phyloP scores from a whole-genome alignment of 2,113 vertebrate species.

The Thinocorus orbignyianus region DNA sequence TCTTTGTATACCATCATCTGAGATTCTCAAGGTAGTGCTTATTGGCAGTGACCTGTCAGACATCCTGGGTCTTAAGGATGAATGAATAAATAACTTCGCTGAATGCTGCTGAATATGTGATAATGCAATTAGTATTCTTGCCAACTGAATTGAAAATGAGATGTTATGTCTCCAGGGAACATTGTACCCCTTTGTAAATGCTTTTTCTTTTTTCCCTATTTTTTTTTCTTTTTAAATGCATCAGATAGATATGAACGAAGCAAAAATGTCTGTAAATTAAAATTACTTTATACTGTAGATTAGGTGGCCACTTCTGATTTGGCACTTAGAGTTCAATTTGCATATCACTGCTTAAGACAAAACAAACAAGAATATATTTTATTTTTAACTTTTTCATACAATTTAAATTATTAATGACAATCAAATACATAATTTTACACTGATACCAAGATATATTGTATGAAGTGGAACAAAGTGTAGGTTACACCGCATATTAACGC shows the following conservation, averaged over 20 bases:
- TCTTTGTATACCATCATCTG: conserved; percentile 40
- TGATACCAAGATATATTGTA: background rate
- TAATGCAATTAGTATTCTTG: conserved; percentile 79
- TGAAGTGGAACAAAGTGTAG: background rate
- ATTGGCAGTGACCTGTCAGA: conserved; percentile 74
- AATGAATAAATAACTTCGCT: conserved; percentile 79
- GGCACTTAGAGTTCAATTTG: conserved; percentile 22
- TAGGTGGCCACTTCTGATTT: conserved; percentile 38
- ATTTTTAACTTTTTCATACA: background rate
- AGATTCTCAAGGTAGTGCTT: conserved; percentile 71
- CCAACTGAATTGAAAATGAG: conserved; percentile 75
- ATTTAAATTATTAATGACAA: background rate
- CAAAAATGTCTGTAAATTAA: conserved; percentile 65
- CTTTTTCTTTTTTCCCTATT: background rate
- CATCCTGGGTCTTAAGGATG: conserved; percentile 69
- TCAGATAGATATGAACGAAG: conserved; percentile 55
- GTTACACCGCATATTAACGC: background rate
- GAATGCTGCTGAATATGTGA: conserved; percentile 76
- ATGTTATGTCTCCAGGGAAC: conserved; percentile 64
- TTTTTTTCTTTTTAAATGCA: conserved; percentile 25
- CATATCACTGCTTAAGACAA: background rate
- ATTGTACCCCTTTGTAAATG: conserved; percentile 53
- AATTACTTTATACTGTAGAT: conserved; percentile 53
- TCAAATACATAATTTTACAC: background rate
- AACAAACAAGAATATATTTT: background rate